Conservation (phyloP, 2,888 invertebrate genomes). For the Sicus ferrugineus region DNA sequence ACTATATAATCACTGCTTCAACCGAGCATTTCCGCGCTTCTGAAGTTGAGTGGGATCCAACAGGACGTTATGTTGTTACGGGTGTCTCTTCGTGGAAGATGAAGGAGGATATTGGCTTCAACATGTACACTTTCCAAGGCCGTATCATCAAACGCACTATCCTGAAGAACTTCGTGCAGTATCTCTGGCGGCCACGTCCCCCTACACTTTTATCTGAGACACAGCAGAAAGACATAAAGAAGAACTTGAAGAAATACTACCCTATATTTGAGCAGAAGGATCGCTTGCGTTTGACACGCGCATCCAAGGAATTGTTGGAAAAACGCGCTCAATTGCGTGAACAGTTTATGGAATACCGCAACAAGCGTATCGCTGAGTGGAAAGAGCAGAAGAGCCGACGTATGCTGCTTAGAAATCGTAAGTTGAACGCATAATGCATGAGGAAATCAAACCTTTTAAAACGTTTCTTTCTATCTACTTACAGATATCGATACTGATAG, state of each 20-base stretch:
- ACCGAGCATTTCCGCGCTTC: slow-evolving; percentile 93
- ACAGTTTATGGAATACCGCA: slow-evolving; percentile 83
- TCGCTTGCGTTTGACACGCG: slow-evolving; percentile 88
- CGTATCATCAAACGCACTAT: slow-evolving; percentile 78
- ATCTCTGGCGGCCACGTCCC: slow-evolving; percentile 95
- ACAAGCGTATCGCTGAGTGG: slow-evolving; percentile 78
- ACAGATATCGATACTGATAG: slow-evolving; percentile 94
- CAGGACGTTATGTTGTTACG: slow-evolving; percentile 95
- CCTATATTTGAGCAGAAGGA: slow-evolving; percentile 97
- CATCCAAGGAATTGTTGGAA: slow-evolving; percentile 93
- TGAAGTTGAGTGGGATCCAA: slow-evolving; percentile 99
- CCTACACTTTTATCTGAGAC: slow-evolving; percentile 82
- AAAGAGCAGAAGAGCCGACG: slow-evolving; percentile 80
- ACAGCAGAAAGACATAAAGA: slow-evolving; percentile 93
- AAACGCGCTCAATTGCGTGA: slow-evolving; percentile 88
- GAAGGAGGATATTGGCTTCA: slow-evolving; percentile 91
- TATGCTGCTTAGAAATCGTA: slow-evolving; percentile 86
- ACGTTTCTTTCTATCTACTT: slow-evolving; percentile 45
- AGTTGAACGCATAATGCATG: slow-evolving; percentile 61
- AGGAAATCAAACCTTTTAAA: neutral
- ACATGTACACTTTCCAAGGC: slow-evolving; percentile 98
- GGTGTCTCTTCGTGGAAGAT: slow-evolving; percentile 96
- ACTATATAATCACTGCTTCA: slow-evolving; percentile 93
- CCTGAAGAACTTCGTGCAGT: slow-evolving; percentile 92
- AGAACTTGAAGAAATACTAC: slow-evolving; percentile 97